Base-by-base conservation (phyloP, 2,888 invertebrate species). In the Dasypogon diadema region DNA sequence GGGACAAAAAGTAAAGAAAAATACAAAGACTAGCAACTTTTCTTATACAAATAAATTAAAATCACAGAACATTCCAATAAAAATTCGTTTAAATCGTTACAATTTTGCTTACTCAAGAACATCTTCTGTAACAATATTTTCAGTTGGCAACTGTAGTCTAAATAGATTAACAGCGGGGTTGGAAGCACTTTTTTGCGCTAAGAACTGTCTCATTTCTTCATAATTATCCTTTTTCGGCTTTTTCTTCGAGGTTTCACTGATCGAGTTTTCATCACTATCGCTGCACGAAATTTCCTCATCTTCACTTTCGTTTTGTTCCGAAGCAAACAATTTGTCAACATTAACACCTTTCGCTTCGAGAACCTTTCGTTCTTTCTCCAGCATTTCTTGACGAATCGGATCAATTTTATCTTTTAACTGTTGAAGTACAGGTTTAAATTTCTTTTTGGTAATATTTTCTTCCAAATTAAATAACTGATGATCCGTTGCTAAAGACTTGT, bases 351-450 rank as follows among this genome's bases (percentile, higher is more conserved):
- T 86, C 14, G 83, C 79, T 3, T 84, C 79, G 6, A 86, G 79
- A 14, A 85, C 82, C 46, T 83, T 81, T 2, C 84, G 82, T 75
- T 86, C 86, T 63, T 84, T 85, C 56, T 84, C 82, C 4, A 85
- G 79, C 85, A 86, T 85, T 3, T 84, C 83, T 22, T 83, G 81
- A 0, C 84, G 82, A 79, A 86, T 86, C 5, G 86, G 86, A 81
- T 85, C 83, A 42, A 86, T 85, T 74, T 84, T 84, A 80, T 82
- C 79, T 63, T 85, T 85, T 0, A 86, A 81, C 76, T 86, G 86
- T 6, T 81, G 82, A 5, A 86, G 80, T 2, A 86, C 86, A 0
- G 86, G 86, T 60, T 83, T 83, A 30, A 86, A 86, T 78, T 81
- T 83, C n/a, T 83, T 82, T 73, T 84, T 84, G 0, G 85, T 85